Percentiles rank a stretch among this genome's conserved stretches.
Evolutionary conservation across 2,888 invertebrate species (phyloP).

Genomic region (Brassicogethes aeneus): DNA sequence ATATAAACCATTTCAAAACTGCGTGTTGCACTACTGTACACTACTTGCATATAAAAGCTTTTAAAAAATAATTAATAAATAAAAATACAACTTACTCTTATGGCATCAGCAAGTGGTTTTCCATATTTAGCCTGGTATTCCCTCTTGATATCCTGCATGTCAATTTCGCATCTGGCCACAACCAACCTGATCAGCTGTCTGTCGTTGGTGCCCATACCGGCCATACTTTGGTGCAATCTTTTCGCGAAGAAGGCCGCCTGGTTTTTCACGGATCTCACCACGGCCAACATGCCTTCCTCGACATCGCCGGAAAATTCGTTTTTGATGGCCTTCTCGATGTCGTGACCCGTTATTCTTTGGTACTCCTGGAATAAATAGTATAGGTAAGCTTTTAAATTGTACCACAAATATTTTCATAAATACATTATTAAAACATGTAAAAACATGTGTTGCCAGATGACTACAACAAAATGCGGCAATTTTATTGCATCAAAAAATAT

Average conservation of each 20-base stretch:
- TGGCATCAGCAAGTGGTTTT: slow-evolving; percentile 68
- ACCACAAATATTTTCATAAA: too few relatives aligned
- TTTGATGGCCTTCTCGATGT: slow-evolving; percentile 70
- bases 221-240: slow-evolving; percentile 79
- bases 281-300: slow-evolving; percentile 70
- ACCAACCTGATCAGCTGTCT: slow-evolving; percentile 75
- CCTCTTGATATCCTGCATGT: slow-evolving; percentile 75
- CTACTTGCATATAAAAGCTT: too few relatives aligned
- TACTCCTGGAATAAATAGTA: slow-evolving; percentile 38
- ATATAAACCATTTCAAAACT: too few relatives aligned
- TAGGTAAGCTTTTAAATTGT: too few relatives aligned
- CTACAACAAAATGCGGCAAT: too few relatives aligned
- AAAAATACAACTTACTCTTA: slow-evolving; percentile 63
- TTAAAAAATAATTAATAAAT: neutral
- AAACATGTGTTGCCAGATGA: too few relatives aligned
- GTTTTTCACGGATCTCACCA: slow-evolving; percentile 72
- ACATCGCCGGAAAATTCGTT: slow-evolving; percentile 78
- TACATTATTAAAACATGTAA: too few relatives aligned
- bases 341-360: slow-evolving; percentile 63
- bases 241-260: slow-evolving; percentile 79
- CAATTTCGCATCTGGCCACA: slow-evolving; percentile 75
- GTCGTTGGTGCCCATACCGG: slow-evolving; percentile 84
- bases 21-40: too few relatives aligned
- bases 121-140: slow-evolving; percentile 68
- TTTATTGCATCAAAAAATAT: too few relatives aligned